These are phyloP conservation scores for Haliclona indistincta DNA, from an alignment of 37 sponge, comb jelly and placozoan species.

Conservation along the genomic window DNA sequence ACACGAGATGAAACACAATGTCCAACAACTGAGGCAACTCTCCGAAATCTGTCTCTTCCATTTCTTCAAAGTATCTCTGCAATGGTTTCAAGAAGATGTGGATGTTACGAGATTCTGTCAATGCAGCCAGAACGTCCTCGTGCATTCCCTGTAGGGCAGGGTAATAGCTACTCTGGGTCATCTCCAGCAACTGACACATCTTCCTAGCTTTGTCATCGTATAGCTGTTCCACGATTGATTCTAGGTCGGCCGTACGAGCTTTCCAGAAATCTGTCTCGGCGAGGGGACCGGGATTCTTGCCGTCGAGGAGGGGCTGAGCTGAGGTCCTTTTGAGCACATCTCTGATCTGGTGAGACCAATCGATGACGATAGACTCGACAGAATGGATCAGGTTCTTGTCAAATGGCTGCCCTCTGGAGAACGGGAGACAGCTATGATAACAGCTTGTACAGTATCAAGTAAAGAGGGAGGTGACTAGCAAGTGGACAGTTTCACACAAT, in stretches of 20 bases:
- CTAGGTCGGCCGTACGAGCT: conserved; percentile 80
- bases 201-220: conserved; percentile 74
- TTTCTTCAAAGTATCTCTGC: conserved; percentile 60
- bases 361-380: conserved; percentile 93
- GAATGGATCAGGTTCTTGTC: conserved; percentile 87
- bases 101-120: conserved; percentile 89
- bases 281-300: conserved; percentile 85
- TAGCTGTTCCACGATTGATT: conserved; percentile 91
- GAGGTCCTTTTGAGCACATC: conserved; percentile 89
- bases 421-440: background rate
- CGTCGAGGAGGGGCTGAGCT: conserved; percentile 87
- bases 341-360: conserved; percentile 93
- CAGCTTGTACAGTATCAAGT: background rate
- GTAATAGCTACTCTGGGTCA: conserved; percentile 89
- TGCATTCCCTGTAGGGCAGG: conserved; percentile 82
- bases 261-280: conserved; percentile 97
- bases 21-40: conserved; percentile 68
- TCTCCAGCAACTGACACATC: conserved; percentile 85
- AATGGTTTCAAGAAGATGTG: conserved; percentile 83
- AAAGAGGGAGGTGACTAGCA: no score
- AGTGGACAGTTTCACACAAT: no score
- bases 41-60: conserved; percentile 85
- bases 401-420: conserved; percentile 57
- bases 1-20: conserved; percentile 77
- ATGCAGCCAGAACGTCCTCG: conserved; percentile 29